Percentiles rank a stretch among this genome's conserved stretches.
These are phyloP conservation scores for Physeter macrocephalus DNA, from an alignment of 2,113 vertebrate species.

Conservation along the genomic window DNA sequence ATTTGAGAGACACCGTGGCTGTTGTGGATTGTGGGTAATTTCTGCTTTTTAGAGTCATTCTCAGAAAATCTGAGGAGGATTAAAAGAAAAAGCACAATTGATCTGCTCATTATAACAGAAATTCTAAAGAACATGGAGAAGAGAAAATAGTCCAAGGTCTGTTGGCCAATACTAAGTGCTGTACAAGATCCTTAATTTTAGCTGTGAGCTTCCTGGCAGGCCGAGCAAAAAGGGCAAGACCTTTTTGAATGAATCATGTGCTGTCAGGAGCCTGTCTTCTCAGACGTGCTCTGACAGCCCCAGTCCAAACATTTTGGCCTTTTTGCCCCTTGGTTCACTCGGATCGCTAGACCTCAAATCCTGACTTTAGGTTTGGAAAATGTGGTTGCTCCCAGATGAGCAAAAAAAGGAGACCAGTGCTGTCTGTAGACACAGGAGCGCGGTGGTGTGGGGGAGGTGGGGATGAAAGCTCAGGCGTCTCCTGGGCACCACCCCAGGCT, in stretches of 20 bases:
- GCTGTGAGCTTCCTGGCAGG: slow-evolving; percentile 52
- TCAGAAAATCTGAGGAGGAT: neutral
- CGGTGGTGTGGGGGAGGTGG: accelerated
- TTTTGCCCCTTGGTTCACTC: neutral
- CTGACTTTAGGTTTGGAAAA: slow-evolving; percentile 37
- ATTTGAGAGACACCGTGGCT: neutral
- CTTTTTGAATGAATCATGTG: neutral
- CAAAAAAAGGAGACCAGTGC: neutral
- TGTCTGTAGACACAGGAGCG: neutral
- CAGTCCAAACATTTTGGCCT: neutral
- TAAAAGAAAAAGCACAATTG: neutral
- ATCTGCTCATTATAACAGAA: neutral
- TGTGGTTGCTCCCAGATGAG: neutral
- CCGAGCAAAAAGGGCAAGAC: slow-evolving; percentile 13
- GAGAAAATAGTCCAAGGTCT: neutral
- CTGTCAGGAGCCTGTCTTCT: neutral
- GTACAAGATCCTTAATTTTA: neutral
- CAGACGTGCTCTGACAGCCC: neutral
- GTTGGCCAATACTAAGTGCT: neutral
- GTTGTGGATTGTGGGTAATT: neutral
- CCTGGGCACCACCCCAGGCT: neutral
- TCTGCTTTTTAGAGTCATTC: neutral
- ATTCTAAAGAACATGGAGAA: neutral
- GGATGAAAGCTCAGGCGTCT: too few relatives aligned
- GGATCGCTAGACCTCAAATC: neutral